Conservation (phyloP, 2,888 invertebrate species). For the Drosophila paracracens region DNA sequence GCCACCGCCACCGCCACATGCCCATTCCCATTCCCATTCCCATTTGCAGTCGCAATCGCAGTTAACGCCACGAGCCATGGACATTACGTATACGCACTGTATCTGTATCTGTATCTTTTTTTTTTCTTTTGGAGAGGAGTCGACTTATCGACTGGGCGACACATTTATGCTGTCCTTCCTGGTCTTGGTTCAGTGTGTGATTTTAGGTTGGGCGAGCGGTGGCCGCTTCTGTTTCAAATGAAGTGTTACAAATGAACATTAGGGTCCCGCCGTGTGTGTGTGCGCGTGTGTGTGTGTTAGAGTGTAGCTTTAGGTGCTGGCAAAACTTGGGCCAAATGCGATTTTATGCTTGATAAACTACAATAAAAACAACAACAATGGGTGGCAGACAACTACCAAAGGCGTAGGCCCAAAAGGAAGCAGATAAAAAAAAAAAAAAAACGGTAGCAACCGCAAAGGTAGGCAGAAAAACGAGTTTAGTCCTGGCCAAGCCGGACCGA, state of each 20-base stretch:
- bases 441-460: conserved; percentile 49
- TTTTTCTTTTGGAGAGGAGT: conserved; percentile 5
- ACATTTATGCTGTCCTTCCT: conserved; percentile 28
- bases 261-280: conserved; percentile 34
- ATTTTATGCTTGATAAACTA: conserved; percentile 78
- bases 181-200: conserved; percentile 26
- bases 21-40: background rate
- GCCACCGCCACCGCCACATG: conserved; percentile 17
- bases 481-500: conserved; percentile 33
- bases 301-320: conserved; percentile 25
- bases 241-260: conserved; percentile 77
- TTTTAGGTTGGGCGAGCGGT: conserved; percentile 35
- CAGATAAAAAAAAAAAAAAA: conserved; percentile 13
- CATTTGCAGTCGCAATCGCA: conserved; percentile 33
- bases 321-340: conserved; percentile 64
- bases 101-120: background rate
- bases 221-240: conserved; percentile 72
- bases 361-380: conserved; percentile 58
- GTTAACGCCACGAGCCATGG: conserved; percentile 32
- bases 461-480: conserved; percentile 48
- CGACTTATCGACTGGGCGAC: conserved; percentile 54
- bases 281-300: conserved; percentile 12
- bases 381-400: conserved; percentile 38
- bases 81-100: conserved; percentile 56
- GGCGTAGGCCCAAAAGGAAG: conserved; percentile 41